Base-by-base conservation (phyloP, 1,140 invertebrate genomes). In the Tetraneura akinire region DNA sequence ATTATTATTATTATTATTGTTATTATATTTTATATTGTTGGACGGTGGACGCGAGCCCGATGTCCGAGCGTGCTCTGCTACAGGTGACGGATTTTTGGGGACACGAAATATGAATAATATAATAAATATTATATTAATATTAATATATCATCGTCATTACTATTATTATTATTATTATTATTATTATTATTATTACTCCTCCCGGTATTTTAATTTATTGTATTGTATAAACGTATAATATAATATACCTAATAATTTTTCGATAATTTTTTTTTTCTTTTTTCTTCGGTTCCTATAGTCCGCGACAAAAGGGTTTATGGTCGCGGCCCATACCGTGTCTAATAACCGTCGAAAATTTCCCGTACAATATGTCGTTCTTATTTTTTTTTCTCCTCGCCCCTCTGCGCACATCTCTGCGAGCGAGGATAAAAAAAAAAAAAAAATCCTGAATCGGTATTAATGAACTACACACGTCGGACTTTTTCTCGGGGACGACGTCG, bases 391-490 rank as follows among this genome's bases (percentile, higher is more conserved):
- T n/a, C n/a, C n/a, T n/a, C n/a, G n/a, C n/a, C n/a, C n/a, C n/a
- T n/a, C n/a, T n/a, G n/a, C n/a, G n/a, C n/a, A n/a, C n/a, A n/a
- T n/a, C n/a, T n/a, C n/a, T n/a, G n/a, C n/a, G n/a, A n/a, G n/a
- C n/a, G n/a, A 42, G 71, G 71, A 51, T 74, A 32, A 68, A n/a
- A 32, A 68, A 4, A 32, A 68, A n/a, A 32, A 68, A 4, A 55
- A 55, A 32, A 55, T 74, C 51, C 26, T 74, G 71, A 74, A 74
- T 74, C 29, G 47, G 47, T 32, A 53, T 74, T 74, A 74, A 74
- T 55, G 71, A 74, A 74, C 71, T 55, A 37, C 29, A 55, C 45
- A 26, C 14, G 47, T 49, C 29, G 71, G 71, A 55, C 71, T 71
- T 51, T n/a, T n/a, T n/a, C n/a, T n/a, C n/a, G n/a, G n/a, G n/a